Evolutionary conservation across 1,140 invertebrate genomes (phyloP).

Genomic region (Brachionus koreanus): DNA sequence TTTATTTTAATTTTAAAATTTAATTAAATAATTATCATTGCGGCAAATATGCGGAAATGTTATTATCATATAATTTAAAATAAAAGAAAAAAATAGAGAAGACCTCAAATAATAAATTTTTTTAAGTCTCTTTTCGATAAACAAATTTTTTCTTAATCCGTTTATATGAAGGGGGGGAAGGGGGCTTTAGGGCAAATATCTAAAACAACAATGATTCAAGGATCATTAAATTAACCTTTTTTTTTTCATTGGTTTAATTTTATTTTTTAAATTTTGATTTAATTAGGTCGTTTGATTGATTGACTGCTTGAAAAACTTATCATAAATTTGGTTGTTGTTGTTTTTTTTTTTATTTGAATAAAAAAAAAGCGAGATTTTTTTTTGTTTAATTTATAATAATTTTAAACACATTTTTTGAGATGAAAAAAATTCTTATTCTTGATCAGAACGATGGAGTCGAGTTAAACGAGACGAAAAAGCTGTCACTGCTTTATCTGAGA

Average conservation of each 20-base stretch:
- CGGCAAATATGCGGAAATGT: neutral
- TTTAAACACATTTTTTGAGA: neutral
- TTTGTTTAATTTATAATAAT: neutral
- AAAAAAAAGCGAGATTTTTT: no score
- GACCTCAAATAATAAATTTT: no score
- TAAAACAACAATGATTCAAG: neutral
- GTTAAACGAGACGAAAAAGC: neutral
- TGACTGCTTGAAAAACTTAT: neutral
- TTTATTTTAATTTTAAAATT: neutral
- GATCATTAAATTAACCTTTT: neutral
- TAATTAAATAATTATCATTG: neutral
- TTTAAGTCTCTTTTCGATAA: neutral
- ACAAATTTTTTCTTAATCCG: neutral
- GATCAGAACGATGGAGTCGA: neutral
- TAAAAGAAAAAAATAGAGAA: neutral
- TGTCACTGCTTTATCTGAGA: neutral
- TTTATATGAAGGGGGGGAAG: no score
- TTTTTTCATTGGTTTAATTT: neutral
- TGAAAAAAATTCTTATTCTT: slow-evolving; percentile 23
- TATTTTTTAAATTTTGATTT: neutral
- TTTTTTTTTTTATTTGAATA: neutral
- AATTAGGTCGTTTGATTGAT: neutral
- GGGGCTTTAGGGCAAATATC: neutral
- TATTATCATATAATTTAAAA: neutral
- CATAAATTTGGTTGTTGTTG: neutral